These are phyloP conservation scores for Sebastes taczanowskii DNA, from an alignment of 2,797 vertebrate genomes.

Conservation along the genomic window DNA sequence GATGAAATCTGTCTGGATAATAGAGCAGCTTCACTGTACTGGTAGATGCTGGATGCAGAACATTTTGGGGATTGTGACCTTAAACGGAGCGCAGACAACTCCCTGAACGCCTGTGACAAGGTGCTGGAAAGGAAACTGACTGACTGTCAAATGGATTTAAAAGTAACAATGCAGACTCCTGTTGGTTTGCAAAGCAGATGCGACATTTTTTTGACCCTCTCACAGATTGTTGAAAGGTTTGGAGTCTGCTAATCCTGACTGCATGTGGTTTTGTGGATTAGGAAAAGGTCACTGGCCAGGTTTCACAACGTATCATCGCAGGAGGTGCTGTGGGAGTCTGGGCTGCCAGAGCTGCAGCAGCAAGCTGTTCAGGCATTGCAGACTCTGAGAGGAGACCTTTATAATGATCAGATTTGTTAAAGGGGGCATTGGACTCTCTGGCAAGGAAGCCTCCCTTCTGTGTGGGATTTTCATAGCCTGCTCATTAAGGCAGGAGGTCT, in stretches of 20 bases:
- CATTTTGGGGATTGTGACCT: slow-evolving; percentile 14
- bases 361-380: neutral
- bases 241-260: neutral
- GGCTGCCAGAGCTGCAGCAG: slow-evolving; percentile 2
- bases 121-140: slow-evolving; percentile 17
- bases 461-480: slow-evolving; percentile 21
- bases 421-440: slow-evolving; percentile 1
- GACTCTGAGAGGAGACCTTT: neutral
- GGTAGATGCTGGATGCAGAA: neutral
- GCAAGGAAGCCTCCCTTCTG: slow-evolving; percentile 9
- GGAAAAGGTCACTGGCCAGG: slow-evolving; percentile 28
- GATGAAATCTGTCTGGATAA: slow-evolving; percentile 7
- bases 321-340: neutral
- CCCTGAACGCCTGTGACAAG: slow-evolving; percentile 25
- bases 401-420: slow-evolving; percentile 19
- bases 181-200: slow-evolving; percentile 8
- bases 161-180: slow-evolving; percentile 11
- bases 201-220: neutral
- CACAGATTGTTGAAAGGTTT: neutral
- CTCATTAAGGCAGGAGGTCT: slow-evolving; percentile 26
- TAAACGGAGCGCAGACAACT: neutral
- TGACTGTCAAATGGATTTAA: slow-evolving; percentile 34
- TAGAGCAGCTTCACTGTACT: neutral
- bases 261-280: slow-evolving; percentile 11
- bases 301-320: neutral